Conservation (phyloP, 2,888 invertebrate genomes). For the Oligia fasciuncula region DNA sequence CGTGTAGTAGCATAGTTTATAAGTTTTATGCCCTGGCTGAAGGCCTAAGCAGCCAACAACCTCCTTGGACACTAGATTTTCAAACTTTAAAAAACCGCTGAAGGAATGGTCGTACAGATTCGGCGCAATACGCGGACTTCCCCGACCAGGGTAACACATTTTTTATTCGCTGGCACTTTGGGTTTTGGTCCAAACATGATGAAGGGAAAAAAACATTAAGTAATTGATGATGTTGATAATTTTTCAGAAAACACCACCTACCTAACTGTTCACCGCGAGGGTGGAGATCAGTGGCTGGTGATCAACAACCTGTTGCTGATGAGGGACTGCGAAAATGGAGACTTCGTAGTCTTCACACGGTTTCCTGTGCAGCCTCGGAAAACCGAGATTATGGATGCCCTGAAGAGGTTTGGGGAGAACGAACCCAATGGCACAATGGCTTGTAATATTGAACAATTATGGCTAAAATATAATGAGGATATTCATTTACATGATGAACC, state of each 20-base stretch:
- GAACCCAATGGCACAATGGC: conserved; percentile 60
- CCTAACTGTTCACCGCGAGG: conserved; percentile 65
- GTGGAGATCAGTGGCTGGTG: conserved; percentile 75
- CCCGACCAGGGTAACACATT: no score
- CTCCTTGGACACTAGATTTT: no score
- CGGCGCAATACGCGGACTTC: no score
- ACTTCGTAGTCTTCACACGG: conserved; percentile 71
- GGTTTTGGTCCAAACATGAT: no score
- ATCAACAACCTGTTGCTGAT: conserved; percentile 71
- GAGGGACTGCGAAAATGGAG: conserved; percentile 75
- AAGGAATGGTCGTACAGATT: no score
- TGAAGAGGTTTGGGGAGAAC: conserved; percentile 68
- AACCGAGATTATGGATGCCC: conserved; percentile 62
- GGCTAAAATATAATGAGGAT: conserved; percentile 12
- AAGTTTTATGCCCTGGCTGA: no score
- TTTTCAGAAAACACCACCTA: conserved; percentile 61
- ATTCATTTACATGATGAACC: not conserved
- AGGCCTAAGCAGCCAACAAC: no score
- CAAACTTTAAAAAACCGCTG: no score
- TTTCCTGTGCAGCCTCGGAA: conserved; percentile 54
- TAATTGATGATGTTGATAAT: not conserved
- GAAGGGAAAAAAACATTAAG: no score
- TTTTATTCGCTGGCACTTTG: no score
- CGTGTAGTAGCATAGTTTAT: no score
- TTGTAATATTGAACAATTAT: conserved; percentile 52